Evolutionary conservation across 2,113 vertebrate species (phyloP).

Genomic region (Oceanodroma tethys): DNA sequence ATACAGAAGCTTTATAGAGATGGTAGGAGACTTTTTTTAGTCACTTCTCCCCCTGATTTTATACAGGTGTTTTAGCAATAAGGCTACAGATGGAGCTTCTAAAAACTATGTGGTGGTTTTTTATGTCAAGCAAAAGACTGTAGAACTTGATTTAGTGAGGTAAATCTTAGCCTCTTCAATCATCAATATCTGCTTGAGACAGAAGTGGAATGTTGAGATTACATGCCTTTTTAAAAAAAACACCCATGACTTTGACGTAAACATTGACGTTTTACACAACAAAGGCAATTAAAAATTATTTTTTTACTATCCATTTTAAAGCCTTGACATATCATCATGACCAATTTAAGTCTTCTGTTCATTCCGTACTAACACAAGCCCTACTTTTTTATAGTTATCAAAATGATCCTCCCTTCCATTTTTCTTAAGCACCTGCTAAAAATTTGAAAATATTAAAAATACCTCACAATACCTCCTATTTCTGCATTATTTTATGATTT

Average conservation of each 20-base stretch:
- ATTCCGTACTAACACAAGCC: neutral
- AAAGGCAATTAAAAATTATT: neutral
- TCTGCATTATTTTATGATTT: neutral
- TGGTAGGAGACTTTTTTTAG: neutral
- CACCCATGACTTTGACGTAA: neutral
- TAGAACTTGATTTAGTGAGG: neutral
- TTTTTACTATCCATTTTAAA: neutral
- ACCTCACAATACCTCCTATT: neutral
- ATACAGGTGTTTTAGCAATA: neutral
- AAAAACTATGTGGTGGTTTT: neutral
- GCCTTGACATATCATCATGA: neutral
- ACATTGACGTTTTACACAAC: neutral
- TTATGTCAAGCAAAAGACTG: neutral
- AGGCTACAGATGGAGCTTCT: neutral
- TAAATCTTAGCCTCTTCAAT: neutral
- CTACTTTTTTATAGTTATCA: neutral
- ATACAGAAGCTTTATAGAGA: neutral
- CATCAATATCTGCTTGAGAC: neutral
- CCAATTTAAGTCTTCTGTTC: neutral
- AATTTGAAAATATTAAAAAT: neutral
- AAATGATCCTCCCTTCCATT: neutral
- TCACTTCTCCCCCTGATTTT: neutral
- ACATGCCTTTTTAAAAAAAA: neutral
- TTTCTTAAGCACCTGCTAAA: neutral
- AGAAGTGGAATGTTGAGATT: neutral